Evolutionary conservation across 2,797 vertebrate species (phyloP), one percentile per base, ranked within the genome.

Genomic region (Poecile montanus): DNA sequence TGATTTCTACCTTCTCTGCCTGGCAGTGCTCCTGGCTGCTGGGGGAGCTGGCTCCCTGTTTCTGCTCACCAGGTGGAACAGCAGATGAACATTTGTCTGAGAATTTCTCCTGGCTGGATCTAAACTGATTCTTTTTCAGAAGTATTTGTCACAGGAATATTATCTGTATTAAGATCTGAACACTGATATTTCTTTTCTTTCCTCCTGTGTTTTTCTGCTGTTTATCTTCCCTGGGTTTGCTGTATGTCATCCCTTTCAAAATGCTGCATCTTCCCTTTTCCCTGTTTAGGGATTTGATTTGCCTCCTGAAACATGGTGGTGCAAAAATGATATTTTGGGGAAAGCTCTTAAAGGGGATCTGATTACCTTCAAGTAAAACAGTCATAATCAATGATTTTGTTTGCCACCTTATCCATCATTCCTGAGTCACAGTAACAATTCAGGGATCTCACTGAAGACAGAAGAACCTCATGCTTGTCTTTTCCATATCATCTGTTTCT

Each of bases 61-160:
- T 60, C 42, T 40, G 25, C 38, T 78, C 2, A 0, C 56, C 32
- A 42, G 51, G 79, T 65, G 32, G 45, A 47, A 47, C 53, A 58
- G 70, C 26, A 60, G 36, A 20, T 48, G 58, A 78, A 26, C 0
- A 0, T 0, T 1, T 48, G 38, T 40, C 63, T 51, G 16, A 56
- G 36, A n/a, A 15, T 38, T 36, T 50, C 70, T 86, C 20, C 42
- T 85, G 68, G 27, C 34, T 66, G 42, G 42, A 54, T 27, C 83
- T 36, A 50, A 57, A 38, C 48, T 40, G 25, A 36, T 63, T 26
- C 40, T 66, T 78, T 67, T 57, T 45, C 58, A 54, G 45, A 50
- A 87, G 13, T 42, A 32, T 22, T 48, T 54, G 18, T 40, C 40
- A 73, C 34, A 50, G 26, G 16, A 75, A 27, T 47, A 36, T 70